phyloP scores from a whole-genome alignment of 1,140 invertebrate species.

The Aradophagus sp. region DNA sequence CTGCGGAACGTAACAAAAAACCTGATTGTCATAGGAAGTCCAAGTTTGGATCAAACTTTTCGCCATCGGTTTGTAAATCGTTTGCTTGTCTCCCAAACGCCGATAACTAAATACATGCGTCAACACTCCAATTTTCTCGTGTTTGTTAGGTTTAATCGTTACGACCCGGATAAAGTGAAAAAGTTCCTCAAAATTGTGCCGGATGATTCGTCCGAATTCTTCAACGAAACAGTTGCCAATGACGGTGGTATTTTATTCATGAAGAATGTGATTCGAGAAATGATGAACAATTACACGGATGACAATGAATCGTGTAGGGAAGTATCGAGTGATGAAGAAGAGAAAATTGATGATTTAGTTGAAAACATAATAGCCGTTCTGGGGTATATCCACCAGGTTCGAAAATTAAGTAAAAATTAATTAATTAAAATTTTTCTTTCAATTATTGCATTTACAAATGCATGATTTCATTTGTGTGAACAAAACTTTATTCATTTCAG shows the following conservation, averaged over 20 bases:
- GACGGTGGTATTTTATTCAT: slow-evolving; percentile 64
- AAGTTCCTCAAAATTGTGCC: slow-evolving; percentile 18
- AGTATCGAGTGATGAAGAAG: slow-evolving; percentile 59
- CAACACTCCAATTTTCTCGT: too few species aligned
- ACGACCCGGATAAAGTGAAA: slow-evolving; percentile 16
- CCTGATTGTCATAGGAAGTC: slow-evolving; percentile 79
- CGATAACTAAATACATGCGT: too few species aligned
- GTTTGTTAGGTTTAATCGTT: slow-evolving; percentile 19
- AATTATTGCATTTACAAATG: not conserved
- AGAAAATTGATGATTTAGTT: slow-evolving; percentile 71
- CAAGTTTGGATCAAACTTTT: slow-evolving; percentile 77
- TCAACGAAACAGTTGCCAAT: not conserved
- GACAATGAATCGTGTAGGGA: slow-evolving; percentile 46
- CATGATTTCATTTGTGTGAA: too few species aligned
- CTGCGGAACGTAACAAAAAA: slow-evolving; percentile 79
- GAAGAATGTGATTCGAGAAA: slow-evolving; percentile 69
- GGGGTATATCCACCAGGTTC: slow-evolving; percentile 74
- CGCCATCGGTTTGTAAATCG: slow-evolving; percentile 69
- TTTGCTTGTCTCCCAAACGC: too few species aligned
- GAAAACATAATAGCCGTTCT: slow-evolving; percentile 72
- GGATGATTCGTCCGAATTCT: too few species aligned
- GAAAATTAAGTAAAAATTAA: not conserved
- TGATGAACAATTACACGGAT: slow-evolving; percentile 67
- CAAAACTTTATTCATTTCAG: slow-evolving; percentile 55
- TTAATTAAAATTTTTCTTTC: not conserved